Evolutionary conservation across 2,888 invertebrate genomes (phyloP).

Genomic region (Proisotoma minuta): DNA sequence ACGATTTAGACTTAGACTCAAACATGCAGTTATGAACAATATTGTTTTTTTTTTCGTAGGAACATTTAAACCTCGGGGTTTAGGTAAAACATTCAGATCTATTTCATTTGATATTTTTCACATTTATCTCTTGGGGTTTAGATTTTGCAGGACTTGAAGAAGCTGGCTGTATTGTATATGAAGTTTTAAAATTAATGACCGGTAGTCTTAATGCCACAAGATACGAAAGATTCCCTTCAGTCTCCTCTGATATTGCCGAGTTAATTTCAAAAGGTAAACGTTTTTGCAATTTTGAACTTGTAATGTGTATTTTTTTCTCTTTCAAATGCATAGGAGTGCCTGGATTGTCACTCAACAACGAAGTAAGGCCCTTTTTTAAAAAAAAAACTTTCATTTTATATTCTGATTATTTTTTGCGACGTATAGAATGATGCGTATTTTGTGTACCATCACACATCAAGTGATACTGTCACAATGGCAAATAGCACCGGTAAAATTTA

Average conservation of each 20-base stretch:
- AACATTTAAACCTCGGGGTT: slow-evolving; percentile 63
- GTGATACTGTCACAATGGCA: slow-evolving; percentile 72
- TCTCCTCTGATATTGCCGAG: slow-evolving; percentile 60
- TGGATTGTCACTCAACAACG: too few relatives aligned
- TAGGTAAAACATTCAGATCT: slow-evolving; percentile 49
- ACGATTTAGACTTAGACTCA: slow-evolving; percentile 59
- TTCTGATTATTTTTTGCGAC: too few relatives aligned
- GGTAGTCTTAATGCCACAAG: slow-evolving; percentile 60
- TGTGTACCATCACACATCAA: slow-evolving; percentile 57
- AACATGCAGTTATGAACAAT: background rate
- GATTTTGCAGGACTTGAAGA: slow-evolving; percentile 60
- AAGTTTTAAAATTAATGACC: slow-evolving; percentile 62
- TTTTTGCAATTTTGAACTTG: too few relatives aligned
- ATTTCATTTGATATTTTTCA: background rate
- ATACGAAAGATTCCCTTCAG: slow-evolving; percentile 55
- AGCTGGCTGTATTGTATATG: slow-evolving; percentile 64
- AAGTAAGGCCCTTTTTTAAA: too few relatives aligned
- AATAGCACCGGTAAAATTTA: too few relatives aligned
- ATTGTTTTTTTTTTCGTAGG: slow-evolving; percentile 52
- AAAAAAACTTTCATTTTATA: too few relatives aligned
- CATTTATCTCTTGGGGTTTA: slow-evolving; percentile 61
- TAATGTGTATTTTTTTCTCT: too few relatives aligned
- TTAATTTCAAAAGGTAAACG: too few relatives aligned
- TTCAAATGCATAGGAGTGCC: too few relatives aligned
- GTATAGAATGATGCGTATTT: slow-evolving; percentile 68